phyloP scores from a whole-genome alignment of 2,113 vertebrate species.

The Plecturocebus donacophilus region DNA sequence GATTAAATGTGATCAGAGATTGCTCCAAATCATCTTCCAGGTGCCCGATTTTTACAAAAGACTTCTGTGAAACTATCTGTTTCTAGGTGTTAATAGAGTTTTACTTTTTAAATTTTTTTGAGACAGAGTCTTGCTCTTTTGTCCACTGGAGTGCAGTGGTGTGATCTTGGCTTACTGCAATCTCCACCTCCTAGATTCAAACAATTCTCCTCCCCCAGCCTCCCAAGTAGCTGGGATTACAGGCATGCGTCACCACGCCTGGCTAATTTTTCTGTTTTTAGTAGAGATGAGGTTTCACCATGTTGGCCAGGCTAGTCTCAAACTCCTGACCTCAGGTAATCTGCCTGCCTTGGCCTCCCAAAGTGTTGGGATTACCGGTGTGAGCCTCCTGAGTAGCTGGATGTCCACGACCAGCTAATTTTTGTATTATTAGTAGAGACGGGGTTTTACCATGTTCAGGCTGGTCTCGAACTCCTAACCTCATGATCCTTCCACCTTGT shows the following conservation, averaged over 20 bases:
- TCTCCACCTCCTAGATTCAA: background rate
- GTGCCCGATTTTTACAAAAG: constrained; percentile 69
- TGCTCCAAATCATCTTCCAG: constrained; percentile 69
- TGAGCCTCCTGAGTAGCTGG: no score
- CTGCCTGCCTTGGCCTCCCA: background rate
- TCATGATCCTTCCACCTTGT: background rate
- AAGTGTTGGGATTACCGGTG: background rate
- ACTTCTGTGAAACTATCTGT: background rate
- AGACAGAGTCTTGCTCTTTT: background rate
- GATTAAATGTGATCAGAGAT: constrained; percentile 58
- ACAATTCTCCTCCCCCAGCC: background rate
- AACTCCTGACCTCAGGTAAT: background rate
- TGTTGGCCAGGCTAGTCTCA: background rate
- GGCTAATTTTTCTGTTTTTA: background rate
- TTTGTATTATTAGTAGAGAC: background rate
- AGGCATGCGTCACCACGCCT: background rate
- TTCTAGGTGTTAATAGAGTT: background rate
- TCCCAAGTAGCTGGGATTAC: background rate
- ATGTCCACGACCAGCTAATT: background rate
- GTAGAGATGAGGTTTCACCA: background rate
- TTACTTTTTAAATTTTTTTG: background rate
- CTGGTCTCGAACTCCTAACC: background rate
- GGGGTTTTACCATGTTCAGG: background rate
- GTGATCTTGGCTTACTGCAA: background rate
- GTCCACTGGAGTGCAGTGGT: background rate